A percentile compares a stretch with the other conserved stretches of the same genome.
Evolutionary conservation across 2,797 vertebrate genomes (phyloP).

Genomic region (Nannoperca obscura): DNA sequence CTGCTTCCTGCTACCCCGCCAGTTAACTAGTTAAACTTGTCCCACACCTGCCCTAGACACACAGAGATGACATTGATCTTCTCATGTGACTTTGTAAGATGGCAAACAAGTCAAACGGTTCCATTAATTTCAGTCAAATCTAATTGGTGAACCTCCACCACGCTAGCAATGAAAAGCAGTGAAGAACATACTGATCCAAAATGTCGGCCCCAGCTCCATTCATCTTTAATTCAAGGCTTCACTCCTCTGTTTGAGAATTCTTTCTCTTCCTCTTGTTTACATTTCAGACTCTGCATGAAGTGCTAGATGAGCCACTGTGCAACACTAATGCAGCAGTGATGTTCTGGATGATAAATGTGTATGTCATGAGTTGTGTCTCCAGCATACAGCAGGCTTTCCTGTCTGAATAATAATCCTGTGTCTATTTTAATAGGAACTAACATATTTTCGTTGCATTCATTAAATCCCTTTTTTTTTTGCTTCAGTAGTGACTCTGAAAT

Average conservation of each 20-base stretch:
- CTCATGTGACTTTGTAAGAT: neutral
- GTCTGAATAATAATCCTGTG: constrained; percentile 19
- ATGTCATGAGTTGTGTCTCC: constrained; percentile 8
- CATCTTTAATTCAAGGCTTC: constrained; percentile 21
- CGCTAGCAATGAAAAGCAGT: neutral
- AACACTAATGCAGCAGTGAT: constrained; percentile 22
- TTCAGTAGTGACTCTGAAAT: neutral
- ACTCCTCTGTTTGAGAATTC: neutral
- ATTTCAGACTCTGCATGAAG: constrained; percentile 13
- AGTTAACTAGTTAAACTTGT: neutral
- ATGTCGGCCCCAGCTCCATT: neutral
- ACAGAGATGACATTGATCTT: constrained; percentile 7
- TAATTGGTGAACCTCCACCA: neutral
- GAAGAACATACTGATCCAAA: neutral
- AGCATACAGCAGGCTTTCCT: constrained; percentile 2
- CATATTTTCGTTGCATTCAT: constrained; percentile 9
- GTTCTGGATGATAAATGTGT: constrained; percentile 30
- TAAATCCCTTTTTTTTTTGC: constrained; percentile 7
- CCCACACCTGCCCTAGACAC: neutral
- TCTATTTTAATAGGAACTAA: constrained; percentile 17
- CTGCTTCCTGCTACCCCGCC: neutral
- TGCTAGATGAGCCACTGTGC: constrained; percentile 14
- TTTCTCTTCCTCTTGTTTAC: constrained; percentile 14
- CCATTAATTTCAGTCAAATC: neutral
- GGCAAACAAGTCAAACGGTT: neutral